A percentile compares a stretch with the other conserved stretches of the same genome.
Conservation (phyloP, 2,888 invertebrate species). For the Ferdinandea cuprea region DNA sequence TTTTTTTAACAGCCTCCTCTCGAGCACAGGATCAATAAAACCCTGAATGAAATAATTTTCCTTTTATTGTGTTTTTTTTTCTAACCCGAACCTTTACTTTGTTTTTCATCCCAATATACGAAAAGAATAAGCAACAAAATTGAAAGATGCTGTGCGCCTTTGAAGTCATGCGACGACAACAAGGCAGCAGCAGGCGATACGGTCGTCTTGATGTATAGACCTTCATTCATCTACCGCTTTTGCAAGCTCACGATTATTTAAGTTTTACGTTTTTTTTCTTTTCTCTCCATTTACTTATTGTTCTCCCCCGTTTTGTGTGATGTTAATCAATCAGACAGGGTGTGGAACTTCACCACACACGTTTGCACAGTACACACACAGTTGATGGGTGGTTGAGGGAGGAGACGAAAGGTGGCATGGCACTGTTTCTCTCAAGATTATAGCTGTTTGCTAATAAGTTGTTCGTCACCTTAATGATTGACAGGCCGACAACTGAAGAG, state of each 20-base stretch:
- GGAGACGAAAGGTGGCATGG: no score
- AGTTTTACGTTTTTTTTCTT: slow-evolving; percentile 8
- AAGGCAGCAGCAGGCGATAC: neutral
- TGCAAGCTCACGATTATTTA: slow-evolving; percentile 63
- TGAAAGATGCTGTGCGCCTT: slow-evolving; percentile 44
- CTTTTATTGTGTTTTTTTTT: slow-evolving; percentile 16
- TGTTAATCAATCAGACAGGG: slow-evolving; percentile 63
- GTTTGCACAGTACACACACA: neutral
- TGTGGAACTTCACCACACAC: slow-evolving; percentile 50
- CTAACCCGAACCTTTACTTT: slow-evolving; percentile 29
- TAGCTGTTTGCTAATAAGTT: slow-evolving; percentile 52
- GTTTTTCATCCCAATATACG: slow-evolving; percentile 1
- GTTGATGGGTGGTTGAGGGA: neutral
- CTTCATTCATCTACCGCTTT: slow-evolving; percentile 49
- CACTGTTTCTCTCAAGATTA: slow-evolving; percentile 28
- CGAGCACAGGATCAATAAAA: slow-evolving; percentile 46
- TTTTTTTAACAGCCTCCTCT: slow-evolving; percentile 26
- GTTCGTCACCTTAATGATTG: slow-evolving; percentile 58
- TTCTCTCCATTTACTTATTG: slow-evolving; percentile 11
- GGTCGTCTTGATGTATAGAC: slow-evolving; percentile 36
- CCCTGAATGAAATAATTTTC: slow-evolving; percentile 39
- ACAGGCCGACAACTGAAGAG: slow-evolving; percentile 24
- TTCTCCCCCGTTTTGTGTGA: slow-evolving; percentile 42
- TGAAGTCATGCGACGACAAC: slow-evolving; percentile 38
- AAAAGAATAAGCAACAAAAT: slow-evolving; percentile 15